These are phyloP conservation scores for Dysdera silvatica DNA, from an alignment of 1,140 invertebrate species.

Conservation along the genomic window DNA sequence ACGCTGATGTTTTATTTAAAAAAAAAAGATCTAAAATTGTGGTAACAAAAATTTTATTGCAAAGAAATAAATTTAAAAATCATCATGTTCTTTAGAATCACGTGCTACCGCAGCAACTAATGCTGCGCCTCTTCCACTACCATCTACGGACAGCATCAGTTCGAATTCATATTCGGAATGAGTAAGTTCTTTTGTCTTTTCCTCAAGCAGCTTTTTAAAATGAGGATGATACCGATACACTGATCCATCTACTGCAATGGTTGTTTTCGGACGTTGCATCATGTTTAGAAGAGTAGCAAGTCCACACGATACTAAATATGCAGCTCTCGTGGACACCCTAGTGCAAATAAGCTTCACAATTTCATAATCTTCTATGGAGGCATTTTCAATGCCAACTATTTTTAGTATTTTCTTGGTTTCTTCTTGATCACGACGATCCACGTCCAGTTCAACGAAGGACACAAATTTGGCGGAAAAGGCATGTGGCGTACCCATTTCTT, in stretches of 20 bases:
- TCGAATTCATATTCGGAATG: conserved; percentile 65
- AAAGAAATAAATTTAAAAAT: no score
- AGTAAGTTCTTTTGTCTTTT: conserved; percentile 75
- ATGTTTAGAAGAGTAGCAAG: conserved; percentile 52
- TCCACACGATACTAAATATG: conserved; percentile 74
- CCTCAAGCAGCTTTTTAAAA: conserved; percentile 90
- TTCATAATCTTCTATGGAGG: conserved; percentile 75
- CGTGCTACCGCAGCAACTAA: conserved; percentile 90
- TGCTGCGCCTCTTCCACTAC: conserved; percentile 93
- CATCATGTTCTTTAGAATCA: no score
- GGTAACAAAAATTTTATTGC: no score
- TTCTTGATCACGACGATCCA: background rate
- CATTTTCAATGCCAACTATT: conserved; percentile 56
- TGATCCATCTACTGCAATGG: conserved; percentile 97
- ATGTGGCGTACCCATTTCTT: conserved; percentile 40
- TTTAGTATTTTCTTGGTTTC: conserved; percentile 31
- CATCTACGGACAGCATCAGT: conserved; percentile 95
- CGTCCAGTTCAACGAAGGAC: conserved; percentile 85
- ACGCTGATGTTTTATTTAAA: no score
- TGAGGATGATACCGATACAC: conserved; percentile 96
- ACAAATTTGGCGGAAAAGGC: conserved; percentile 75
- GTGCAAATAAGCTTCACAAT: conserved; percentile 84
- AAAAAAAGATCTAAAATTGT: no score
- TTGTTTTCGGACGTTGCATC: conserved; percentile 77
- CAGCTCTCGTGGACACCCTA: conserved; percentile 79